Conservation (phyloP, 2,797 vertebrate genomes). For the Periparus ater region DNA sequence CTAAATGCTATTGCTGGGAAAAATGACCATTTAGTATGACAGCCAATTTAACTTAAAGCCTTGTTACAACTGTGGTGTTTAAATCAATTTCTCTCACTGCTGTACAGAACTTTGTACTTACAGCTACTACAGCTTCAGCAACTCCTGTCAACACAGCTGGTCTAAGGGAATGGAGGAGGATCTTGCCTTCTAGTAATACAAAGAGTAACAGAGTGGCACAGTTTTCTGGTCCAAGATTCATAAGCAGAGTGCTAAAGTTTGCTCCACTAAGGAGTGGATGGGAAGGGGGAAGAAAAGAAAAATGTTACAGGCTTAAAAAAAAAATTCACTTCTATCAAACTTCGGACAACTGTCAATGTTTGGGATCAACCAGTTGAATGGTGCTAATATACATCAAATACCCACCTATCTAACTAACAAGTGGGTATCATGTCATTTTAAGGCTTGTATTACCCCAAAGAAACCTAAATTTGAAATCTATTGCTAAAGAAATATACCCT, state of each 20-base stretch:
- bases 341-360: not conserved
- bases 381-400: not conserved
- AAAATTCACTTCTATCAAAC: not conserved
- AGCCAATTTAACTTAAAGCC: not conserved
- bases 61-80: not conserved
- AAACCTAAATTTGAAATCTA: not conserved
- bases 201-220: slow-evolving; percentile 92
- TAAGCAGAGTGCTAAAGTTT: slow-evolving; percentile 92
- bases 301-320: not conserved
- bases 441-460: not conserved
- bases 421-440: not conserved
- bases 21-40: not conserved
- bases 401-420: not conserved
- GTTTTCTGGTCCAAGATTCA: slow-evolving; percentile 95
- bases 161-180: slow-evolving; percentile 94
- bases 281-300: not conserved
- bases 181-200: slow-evolving; percentile 93
- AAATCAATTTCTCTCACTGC: not conserved
- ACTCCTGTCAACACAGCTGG: slow-evolving; percentile 95
- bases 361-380: not conserved
- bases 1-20: not conserved
- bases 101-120: slow-evolving; percentile 77
- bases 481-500: not conserved
- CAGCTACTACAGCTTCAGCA: slow-evolving; percentile 95
- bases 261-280: slow-evolving; percentile 83